phyloP scores from a whole-genome alignment of 2,888 invertebrate species.

The Crematogaster levior region DNA sequence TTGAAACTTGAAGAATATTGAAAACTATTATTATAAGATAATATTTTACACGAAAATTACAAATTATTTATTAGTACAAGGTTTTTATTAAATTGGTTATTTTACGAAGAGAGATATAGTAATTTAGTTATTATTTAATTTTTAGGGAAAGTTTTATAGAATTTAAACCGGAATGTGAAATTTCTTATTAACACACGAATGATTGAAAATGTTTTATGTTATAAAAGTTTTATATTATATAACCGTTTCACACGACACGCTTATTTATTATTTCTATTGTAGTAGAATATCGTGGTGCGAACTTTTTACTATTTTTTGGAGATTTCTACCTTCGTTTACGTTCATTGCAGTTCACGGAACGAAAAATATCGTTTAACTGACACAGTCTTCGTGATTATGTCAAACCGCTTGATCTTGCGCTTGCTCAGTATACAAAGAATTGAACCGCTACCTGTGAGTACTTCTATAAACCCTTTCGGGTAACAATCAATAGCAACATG shows the following conservation, averaged over 20 bases:
- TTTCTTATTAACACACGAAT: not conserved
- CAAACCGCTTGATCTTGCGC: no score
- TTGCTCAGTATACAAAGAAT: no score
- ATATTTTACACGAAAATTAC: not conserved
- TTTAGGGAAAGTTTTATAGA: not conserved
- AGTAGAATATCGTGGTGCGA: not conserved
- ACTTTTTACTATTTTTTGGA: not conserved
- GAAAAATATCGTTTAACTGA: slow-evolving; percentile 25
- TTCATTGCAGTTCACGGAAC: slow-evolving; percentile 29
- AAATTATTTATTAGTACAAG: not conserved
- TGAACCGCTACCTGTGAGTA: no score
- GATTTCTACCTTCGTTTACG: slow-evolving; percentile 13
- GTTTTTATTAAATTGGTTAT: not conserved
- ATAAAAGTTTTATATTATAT: not conserved
- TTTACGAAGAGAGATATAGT: not conserved
- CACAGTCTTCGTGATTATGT: no score
- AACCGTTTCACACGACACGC: not conserved
- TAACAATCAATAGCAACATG: slow-evolving; percentile 23
- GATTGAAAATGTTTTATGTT: not conserved
- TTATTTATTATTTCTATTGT: not conserved
- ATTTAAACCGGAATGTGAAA: not conserved
- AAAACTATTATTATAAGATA: not conserved
- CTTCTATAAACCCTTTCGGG: no score
- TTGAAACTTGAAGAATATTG: not conserved
- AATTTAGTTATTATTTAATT: not conserved